phyloP scores from a whole-genome alignment of 2,888 invertebrate genomes.

The Opisthograptis luteolata region DNA sequence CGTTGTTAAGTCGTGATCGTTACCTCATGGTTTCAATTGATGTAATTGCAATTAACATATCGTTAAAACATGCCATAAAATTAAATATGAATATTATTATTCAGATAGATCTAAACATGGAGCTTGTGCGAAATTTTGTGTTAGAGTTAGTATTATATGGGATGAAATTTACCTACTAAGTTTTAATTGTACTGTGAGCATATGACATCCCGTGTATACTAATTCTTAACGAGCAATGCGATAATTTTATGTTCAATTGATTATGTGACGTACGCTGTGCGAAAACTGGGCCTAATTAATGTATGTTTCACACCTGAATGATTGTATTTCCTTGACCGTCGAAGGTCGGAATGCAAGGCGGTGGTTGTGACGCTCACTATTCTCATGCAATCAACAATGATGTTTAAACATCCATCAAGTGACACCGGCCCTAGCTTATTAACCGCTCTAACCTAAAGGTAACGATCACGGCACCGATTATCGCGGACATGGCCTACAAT shows the following conservation, averaged over 20 bases:
- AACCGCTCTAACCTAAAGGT: constrained; percentile 19
- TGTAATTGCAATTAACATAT: constrained; percentile 49
- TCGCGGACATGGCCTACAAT: background rate
- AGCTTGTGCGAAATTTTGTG: constrained; percentile 63
- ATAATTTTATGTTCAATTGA: constrained; percentile 49
- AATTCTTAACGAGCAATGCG: constrained; percentile 59
- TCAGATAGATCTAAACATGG: too few relatives aligned
- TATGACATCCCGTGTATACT: background rate
- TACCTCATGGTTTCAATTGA: constrained; percentile 55
- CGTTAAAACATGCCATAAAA: constrained; percentile 40
- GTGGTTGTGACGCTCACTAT: constrained; percentile 68
- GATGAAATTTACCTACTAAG: background rate
- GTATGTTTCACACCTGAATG: constrained; percentile 62
- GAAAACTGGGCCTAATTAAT: constrained; percentile 66
- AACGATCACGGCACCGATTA: constrained; percentile 19
- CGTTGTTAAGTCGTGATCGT: constrained; percentile 51
- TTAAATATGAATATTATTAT: too few relatives aligned
- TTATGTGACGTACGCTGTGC: constrained; percentile 58
- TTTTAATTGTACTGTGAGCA: background rate
- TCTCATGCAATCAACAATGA: constrained; percentile 50
- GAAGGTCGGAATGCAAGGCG: constrained; percentile 73
- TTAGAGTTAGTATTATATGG: constrained; percentile 11
- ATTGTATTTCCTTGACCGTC: constrained; percentile 77
- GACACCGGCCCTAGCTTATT: constrained; percentile 28
- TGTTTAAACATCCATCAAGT: constrained; percentile 46